Evolutionary conservation across 2,888 invertebrate species (phyloP), one percentile per base, ranked within the genome.

Genomic region (Ochropacha duplaris): DNA sequence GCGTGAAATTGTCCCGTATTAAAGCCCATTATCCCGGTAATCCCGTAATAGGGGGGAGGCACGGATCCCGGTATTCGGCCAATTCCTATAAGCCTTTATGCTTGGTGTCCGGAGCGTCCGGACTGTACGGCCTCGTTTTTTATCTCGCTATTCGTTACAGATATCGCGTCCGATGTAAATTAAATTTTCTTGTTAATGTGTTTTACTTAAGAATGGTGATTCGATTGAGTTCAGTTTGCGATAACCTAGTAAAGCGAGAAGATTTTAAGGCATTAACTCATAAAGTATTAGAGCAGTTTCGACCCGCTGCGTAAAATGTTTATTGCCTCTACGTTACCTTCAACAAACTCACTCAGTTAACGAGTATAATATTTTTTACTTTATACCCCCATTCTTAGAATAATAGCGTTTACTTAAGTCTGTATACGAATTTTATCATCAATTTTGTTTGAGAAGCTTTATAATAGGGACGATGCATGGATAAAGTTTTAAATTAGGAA

Each of bases 1-100:
- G 50, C 56, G 60, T 55, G 60, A 59, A 58, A 61, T 58, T 56
- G 66, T 58, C 55, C 55, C 65, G 67, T 72, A 72, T 72, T 68
- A 70, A 36, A 71, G 68, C 65, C 72, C 61, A 67, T 72, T 69
- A 74, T 66, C 68, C 66, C 66, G 59, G 72, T 76, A 77, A 78
- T 78, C 78, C 68, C 68, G 71, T 78, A 76, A 79, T 73, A n/a
- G n/a, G 73, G 63, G 62, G 69, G 61, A 54, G 54, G 61, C 12
- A 61, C 62, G 64, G 59, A 59, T 62, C 59, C 63, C 66, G 61
- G 68, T 64, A 58, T 65, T 57, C 69, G 62, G 60, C 68, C 74
- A 67, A 65, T 69, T 66, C 65, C 65, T 71, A 77, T 77, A 71
- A 74, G 71, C 66, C 68, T 65, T 60, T 62, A 68, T 71, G 66